Conservation (phyloP, 2,888 invertebrate species). For the Agrilus cyanescens region DNA sequence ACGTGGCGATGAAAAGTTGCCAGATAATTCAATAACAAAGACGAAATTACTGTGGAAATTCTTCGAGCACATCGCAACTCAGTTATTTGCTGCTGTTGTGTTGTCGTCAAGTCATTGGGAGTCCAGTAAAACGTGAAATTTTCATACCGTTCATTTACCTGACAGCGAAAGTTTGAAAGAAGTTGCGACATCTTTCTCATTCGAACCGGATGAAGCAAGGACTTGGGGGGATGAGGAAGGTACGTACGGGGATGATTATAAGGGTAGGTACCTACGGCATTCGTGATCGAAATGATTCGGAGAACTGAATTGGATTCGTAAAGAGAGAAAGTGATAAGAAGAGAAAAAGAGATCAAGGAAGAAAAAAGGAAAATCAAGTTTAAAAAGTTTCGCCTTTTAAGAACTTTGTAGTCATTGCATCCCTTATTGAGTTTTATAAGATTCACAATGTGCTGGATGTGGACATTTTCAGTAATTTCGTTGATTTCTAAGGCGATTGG, state of each 20-base stretch:
- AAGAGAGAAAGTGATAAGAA: slow-evolving; percentile 1
- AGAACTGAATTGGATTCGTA: background rate
- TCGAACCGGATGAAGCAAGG: no score
- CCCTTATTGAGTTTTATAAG: no score
- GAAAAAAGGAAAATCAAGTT: background rate
- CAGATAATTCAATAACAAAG: slow-evolving; percentile 39
- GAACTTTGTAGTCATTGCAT: background rate
- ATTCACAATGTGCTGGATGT: no score
- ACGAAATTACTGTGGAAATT: slow-evolving; percentile 35
- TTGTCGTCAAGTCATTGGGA: no score
- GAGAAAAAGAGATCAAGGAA: background rate
- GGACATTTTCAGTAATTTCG: no score
- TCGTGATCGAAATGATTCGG: no score
- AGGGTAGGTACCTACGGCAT: no score
- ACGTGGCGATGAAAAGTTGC: slow-evolving; percentile 35
- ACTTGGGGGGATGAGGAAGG: no score
- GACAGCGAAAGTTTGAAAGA: slow-evolving; percentile 2
- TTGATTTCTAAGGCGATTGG: no score
- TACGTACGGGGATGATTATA: no score
- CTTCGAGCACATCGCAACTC: slow-evolving; percentile 32
- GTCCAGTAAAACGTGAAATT: slow-evolving; percentile 13
- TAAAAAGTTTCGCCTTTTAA: background rate
- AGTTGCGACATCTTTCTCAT: no score
- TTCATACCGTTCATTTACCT: slow-evolving; percentile 13
- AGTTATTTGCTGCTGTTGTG: slow-evolving; percentile 11